phyloP scores from a whole-genome alignment of 1,140 invertebrate species.

The Magallana gigas region DNA sequence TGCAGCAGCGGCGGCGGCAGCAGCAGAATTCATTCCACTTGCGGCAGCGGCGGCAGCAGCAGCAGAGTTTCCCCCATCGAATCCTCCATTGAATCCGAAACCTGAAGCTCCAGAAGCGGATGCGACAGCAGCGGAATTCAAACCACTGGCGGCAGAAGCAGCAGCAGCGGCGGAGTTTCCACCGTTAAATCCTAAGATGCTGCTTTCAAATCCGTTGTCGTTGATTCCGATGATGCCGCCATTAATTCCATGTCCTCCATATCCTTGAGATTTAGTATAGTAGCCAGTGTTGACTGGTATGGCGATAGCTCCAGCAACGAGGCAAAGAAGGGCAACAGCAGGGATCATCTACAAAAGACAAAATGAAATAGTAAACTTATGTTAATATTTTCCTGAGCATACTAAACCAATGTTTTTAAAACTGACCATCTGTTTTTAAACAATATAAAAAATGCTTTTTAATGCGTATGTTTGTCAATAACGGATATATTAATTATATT shows the following conservation, averaged over 20 bases:
- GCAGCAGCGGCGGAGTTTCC: not conserved
- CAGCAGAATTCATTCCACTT: too few relatives aligned
- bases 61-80: not conserved
- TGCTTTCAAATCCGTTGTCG: not conserved
- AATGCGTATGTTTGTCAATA: not conserved
- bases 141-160: not conserved
- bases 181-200: not conserved
- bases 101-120: not conserved
- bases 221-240: not conserved
- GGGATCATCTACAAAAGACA: not conserved
- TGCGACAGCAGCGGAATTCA: not conserved
- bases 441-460: not conserved
- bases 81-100: not conserved
- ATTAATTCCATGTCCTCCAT: not conserved
- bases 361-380: not conserved
- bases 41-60: not conserved
- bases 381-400: too few relatives aligned
- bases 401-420: too few relatives aligned
- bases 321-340: not conserved
- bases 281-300: not conserved
- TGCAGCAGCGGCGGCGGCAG: not conserved
- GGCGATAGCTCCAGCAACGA: not conserved
- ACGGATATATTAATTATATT: not conserved
- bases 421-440: not conserved
- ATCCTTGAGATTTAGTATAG: not conserved